Base-by-base conservation (phyloP, 2,888 invertebrate species). In the Tortrix viridana region DNA sequence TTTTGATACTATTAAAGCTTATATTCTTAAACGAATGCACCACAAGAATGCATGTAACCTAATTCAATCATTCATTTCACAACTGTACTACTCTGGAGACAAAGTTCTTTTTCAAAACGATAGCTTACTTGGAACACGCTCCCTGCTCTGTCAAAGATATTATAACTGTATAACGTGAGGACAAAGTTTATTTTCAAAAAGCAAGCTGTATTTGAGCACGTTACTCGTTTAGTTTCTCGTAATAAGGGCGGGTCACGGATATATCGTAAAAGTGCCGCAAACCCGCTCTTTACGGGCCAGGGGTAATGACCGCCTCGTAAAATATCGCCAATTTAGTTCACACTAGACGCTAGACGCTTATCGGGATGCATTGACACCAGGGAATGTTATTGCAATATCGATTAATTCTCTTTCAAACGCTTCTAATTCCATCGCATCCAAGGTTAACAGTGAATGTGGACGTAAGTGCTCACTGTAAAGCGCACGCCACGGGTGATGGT, bases 241-340 rank as follows among this genome's bases (percentile, higher is more conserved):
- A 85, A 85, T 83, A 85, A 84, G 86, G 82, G 80, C 77, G 77
- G 85, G 86, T 86, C 89, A 82, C 82, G 81, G 77, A 80, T 80
- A 79, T 80, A 74, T 86, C 86, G 85, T 90, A 88, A 90, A 88
- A 79, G 75, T 72, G 75, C 76, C 81, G 73, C 79, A 76, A 76
- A 78, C 74, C 80, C 77, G 76, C 76, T 74, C 81, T 89, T 89
- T 88, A 89, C 85, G 81, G 80, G 76, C 77, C 70, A 70, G 43
- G 16, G 69, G 85, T 86, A 86, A 89, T 86, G 86, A 81, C 82
- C 71, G 64, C 68, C 72, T 85, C 89, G 85, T 91, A 89, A 91
- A 90, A 86, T 88, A 89, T 89, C 86, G 77, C 84, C 88, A 88
- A 89, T 90, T 85, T 85, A 86, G 85, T 86, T 84, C 84, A 81